Percentiles rank a stretch among this genome's conserved stretches.
Conservation (phyloP, 2,797 vertebrate species). For the Phylloscopus collybita region DNA sequence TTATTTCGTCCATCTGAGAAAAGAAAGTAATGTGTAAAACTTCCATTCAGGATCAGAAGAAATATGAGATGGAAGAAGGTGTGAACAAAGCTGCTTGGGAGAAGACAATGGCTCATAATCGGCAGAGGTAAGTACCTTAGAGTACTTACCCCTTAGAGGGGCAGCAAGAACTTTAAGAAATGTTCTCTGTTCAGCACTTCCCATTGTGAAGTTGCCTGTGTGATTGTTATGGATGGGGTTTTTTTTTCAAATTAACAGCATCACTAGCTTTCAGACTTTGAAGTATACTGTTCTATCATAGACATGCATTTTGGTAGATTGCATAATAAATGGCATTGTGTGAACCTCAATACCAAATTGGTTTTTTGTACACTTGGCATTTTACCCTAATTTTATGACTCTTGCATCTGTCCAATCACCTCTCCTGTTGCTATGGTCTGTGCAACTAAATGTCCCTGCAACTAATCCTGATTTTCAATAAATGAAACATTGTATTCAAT, state of each 20-base stretch:
- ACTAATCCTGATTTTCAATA: neutral
- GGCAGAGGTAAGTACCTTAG: slow-evolving; percentile 83
- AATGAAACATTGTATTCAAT: neutral
- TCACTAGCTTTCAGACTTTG: neutral
- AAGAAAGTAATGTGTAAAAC: neutral
- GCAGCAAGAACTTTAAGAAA: neutral
- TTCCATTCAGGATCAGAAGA: slow-evolving; percentile 88
- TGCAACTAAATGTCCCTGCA: neutral
- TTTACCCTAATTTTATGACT: neutral
- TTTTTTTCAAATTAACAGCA: neutral
- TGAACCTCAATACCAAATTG: neutral
- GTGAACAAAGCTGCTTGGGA: slow-evolving; percentile 91
- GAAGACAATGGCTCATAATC: slow-evolving; percentile 89
- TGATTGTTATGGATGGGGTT: neutral
- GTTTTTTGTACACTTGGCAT: neutral
- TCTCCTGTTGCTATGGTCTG: neutral
- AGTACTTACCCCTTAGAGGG: neutral
- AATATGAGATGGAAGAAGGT: slow-evolving; percentile 89
- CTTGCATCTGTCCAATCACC: neutral
- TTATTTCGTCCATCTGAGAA: neutral
- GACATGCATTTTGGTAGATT: neutral
- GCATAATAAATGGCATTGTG: neutral
- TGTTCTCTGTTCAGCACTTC: neutral
- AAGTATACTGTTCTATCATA: neutral
- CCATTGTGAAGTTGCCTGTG: neutral